Evolutionary conservation across 2,113 vertebrate genomes (phyloP), one percentile per base, ranked within the genome.

Genomic region (Pithys albifrons): DNA sequence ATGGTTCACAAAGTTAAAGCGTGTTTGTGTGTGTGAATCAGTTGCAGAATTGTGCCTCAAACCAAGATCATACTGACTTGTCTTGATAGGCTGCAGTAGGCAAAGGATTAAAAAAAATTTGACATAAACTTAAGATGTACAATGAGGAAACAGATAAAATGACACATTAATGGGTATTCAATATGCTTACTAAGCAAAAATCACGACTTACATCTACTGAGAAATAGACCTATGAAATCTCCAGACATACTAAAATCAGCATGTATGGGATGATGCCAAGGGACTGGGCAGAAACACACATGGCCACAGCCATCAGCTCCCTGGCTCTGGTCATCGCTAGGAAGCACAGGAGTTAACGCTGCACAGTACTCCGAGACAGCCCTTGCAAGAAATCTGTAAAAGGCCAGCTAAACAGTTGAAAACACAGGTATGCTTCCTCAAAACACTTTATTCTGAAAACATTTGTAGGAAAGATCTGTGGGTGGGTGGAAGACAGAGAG

Each of bases 141-240:
- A 92, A 92, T 41, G 24, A 87, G 52, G 48, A 96, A 67, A 55
- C 1, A 2, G 41, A 70, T 24, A 91, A 89, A 91, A 91, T n/a
- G 14, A 79, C 43, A 67, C 19, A 74, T 14, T 12, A 69, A 55
- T 33, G 51, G 31, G 18, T 28, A 55, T 28, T 77, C 48, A 81
- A 49, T 55, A 29, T 39, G 39, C 62, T 64, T 65, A 67, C 35
- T 72, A 57, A 85, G 61, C 29, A 75, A 65, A 85, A 78, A 16
- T 52, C 12, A 64, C 24, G 2, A 64, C 33, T 74, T 65, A 49
- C 11, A 55, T 12, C 10, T 15, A 64, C 52, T 55, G 27, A 87
- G 91, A 94, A 89, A 58, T 4, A 80, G 59, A 77, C 6, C 17
- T n/a, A 19, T 41, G 49, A 74, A 58, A 27, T 39, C 19, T 74